Evolutionary conservation across 2,888 invertebrate genomes (phyloP), one percentile per base, ranked within the genome.

Genomic region (Polyploca ridens): DNA sequence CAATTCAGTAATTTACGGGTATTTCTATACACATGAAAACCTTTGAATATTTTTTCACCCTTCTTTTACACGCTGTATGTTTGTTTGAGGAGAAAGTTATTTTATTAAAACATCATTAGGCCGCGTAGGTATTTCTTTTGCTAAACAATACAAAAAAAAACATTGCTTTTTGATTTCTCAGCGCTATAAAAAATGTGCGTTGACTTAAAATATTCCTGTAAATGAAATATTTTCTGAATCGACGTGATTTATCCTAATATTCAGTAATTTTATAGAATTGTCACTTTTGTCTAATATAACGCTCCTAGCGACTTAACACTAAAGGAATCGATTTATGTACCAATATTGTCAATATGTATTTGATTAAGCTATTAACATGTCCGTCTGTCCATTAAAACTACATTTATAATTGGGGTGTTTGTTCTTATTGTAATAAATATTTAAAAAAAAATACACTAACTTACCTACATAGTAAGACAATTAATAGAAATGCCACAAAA

Each of bases 341-440:
- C 75, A 75, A 74, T 75, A 77, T 77, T 75, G 75, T 77, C 73
- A 72, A 72, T 71, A 69, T 68, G 76, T 75, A 72, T 70, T 73
- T 66, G 63, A 49, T 54, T 54, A 19, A 16, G 10, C 19, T 63
- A 62, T 65, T 27, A 70, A 68, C 66, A 73, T 72, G 73, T 73
- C 73, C 71, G 41, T 10, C 62, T 66, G 63, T 66, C 64, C 63
- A 67, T 33, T 60, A 46, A 59, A 59, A 62, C 58, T 46, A 63
- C 44, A 35, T 62, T 49, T 66, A 58, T 66, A 62, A 63, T 62
- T 72, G 13, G 19, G 33, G 35, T 63, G 44, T 58, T 62, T 63
- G 57, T 61, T 58, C 58, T 61, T 61, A 62, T 57, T 44, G 33
- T 57, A 46, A 66, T 58, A 59, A 54, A 54, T 19, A 19, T 19